Base-by-base conservation (phyloP, 2,888 invertebrate species). In the Cyclophora albipunctata region DNA sequence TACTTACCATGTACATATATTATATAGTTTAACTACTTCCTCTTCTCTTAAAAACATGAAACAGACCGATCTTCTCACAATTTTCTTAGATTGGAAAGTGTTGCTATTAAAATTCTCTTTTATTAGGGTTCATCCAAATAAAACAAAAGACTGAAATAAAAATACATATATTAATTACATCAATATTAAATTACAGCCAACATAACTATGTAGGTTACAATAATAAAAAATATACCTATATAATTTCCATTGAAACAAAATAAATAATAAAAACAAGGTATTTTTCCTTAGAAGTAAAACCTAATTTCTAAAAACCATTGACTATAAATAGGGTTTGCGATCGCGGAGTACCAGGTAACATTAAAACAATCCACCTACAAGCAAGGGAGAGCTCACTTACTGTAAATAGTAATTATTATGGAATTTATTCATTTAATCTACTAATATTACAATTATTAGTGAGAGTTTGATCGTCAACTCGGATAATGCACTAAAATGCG, bases 161-260 rank as follows among this genome's bases (percentile, higher is more conserved):
- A 89, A 89, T 89, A 89, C 89, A 89, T 89, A 88, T 89, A 89
- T 89, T 89, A 87, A 85, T 87, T 85, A 89, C 87, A 87, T 88
- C 83, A 84, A 88, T 88, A 84, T 89, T 88, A 85, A 88, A 86
- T 84, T 86, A 86, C 84, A 87, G 86, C 88, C 87, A 86, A 87
- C 87, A 82, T 85, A 87, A 88, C 83, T 85, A 83, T 82, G 81
- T 84, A 88, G 86, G 85, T 86, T 84, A 85, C 83, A 84, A 84
- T 88, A 85, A 86, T 87, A 87, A 87, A 37, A 82, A 88, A 88
- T 88, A 88, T 88, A 84, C 87, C 85, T 87, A 85, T 86, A 83
- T 83, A 84, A 84, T 84, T 86, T 85, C 73, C 75, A 81, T 82
- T 80, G 80, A 85, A 87, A 88, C 86, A 87, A 87, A 87, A 80